A percentile compares a stretch with the other conserved stretches of the same genome.
Evolutionary conservation across 2,888 invertebrate genomes (phyloP).

Genomic region (Oeneis ivallda): DNA sequence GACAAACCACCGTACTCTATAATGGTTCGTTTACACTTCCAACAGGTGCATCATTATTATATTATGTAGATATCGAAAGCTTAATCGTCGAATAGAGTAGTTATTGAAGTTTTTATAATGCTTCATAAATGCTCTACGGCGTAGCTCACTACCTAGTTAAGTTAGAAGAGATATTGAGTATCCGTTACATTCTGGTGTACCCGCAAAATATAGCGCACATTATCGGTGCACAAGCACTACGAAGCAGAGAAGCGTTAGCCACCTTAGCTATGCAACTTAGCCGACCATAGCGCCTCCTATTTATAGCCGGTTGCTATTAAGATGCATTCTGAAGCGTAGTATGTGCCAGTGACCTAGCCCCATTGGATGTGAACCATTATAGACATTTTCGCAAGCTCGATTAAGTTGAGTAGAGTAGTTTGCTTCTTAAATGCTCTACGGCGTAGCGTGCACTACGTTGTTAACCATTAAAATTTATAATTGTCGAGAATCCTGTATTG

Average conservation of each 20-base stretch:
- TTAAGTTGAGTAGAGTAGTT: background rate
- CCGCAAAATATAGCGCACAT: too few relatives aligned
- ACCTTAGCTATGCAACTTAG: too few relatives aligned
- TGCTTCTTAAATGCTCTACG: background rate
- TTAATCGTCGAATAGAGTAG: background rate
- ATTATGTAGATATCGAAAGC: background rate
- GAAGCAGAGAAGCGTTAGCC: too few relatives aligned
- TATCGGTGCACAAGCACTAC: too few relatives aligned
- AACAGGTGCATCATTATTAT: too few relatives aligned
- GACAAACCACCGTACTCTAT: too few relatives aligned
- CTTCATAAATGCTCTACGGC: background rate
- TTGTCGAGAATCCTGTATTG: background rate
- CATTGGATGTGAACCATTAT: constrained; percentile 6
- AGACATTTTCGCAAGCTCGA: constrained; percentile 8
- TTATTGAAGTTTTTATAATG: background rate
- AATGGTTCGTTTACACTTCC: too few relatives aligned
- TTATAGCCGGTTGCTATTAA: too few relatives aligned
- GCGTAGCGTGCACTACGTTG: background rate
- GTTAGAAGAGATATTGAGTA: too few relatives aligned
- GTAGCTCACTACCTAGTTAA: background rate
- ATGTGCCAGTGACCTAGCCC: constrained; percentile 21
- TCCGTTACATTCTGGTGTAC: too few relatives aligned
- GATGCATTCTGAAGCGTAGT: background rate
- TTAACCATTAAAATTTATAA: background rate
- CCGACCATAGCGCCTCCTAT: too few relatives aligned